These are phyloP conservation scores for Pipistrellus nathusii DNA, from an alignment of 2,797 vertebrate genomes.

Conservation along the genomic window DNA sequence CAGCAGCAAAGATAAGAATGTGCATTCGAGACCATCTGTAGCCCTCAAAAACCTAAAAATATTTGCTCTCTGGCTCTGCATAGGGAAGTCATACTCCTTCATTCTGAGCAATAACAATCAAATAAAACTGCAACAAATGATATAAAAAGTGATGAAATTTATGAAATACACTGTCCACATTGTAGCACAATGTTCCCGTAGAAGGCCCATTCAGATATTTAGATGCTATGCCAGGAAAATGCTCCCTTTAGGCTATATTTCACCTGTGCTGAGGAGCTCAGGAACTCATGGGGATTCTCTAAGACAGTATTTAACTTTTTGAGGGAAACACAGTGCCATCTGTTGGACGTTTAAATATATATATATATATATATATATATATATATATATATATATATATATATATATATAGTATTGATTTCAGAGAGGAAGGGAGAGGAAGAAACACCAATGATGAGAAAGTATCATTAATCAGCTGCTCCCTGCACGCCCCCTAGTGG, in stretches of 20 bases:
- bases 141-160: slow-evolving; percentile 40
- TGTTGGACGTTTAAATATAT: slow-evolving; percentile 28
- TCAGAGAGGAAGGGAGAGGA: too few relatives aligned
- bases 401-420: too few relatives aligned
- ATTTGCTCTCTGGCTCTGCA: background rate
- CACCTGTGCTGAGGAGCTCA: background rate
- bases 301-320: slow-evolving; percentile 56
- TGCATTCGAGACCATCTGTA: background rate
- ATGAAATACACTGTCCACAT: background rate
- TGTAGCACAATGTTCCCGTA: background rate
- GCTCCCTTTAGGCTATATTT: background rate
- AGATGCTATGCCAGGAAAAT: slow-evolving; percentile 10
- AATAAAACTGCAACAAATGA: slow-evolving; percentile 46
- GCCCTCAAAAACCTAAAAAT: slow-evolving; percentile 14
- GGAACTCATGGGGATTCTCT: background rate
- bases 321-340: slow-evolving; percentile 71
- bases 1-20: slow-evolving; percentile 11
- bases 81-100: background rate
- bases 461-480: too few relatives aligned
- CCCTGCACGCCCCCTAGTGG: too few relatives aligned
- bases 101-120: slow-evolving; percentile 25
- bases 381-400: too few relatives aligned
- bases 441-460: too few relatives aligned
- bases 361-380: too few relatives aligned
- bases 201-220: slow-evolving; percentile 27